Evolutionary conservation across 1,140 invertebrate genomes (phyloP).

Genomic region (Ceratitis capitata): DNA sequence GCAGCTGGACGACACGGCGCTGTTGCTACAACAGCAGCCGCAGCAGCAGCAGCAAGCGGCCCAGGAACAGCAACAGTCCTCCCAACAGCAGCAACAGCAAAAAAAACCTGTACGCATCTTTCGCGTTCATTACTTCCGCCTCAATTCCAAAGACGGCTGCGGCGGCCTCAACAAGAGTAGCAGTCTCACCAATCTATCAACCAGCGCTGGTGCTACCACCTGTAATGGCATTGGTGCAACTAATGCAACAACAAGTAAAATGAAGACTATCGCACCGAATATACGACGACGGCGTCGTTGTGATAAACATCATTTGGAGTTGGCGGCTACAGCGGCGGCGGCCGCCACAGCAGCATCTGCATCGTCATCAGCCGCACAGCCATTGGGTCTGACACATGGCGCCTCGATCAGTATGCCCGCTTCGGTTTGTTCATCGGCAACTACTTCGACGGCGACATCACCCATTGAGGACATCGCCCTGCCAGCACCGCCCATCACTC

Average conservation of each 20-base stretch:
- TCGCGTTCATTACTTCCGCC: slow-evolving; percentile 58
- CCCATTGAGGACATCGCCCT: slow-evolving; percentile 67
- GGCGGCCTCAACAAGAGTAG: neutral
- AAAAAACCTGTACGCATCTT: slow-evolving; percentile 57
- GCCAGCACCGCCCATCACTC: slow-evolving; percentile 73
- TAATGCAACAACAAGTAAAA: slow-evolving; percentile 59
- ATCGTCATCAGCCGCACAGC: neutral
- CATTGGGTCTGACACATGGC: slow-evolving; percentile 47
- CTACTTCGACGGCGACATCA: slow-evolving; percentile 64
- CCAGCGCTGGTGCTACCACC: slow-evolving; percentile 6
- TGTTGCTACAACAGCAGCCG: slow-evolving; percentile 49
- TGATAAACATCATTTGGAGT: slow-evolving; percentile 70
- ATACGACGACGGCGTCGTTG: slow-evolving; percentile 71
- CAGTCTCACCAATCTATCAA: slow-evolving; percentile 44
- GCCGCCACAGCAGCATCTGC: neutral
- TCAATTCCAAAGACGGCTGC: slow-evolving; percentile 60
- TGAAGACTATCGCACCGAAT: slow-evolving; percentile 75
- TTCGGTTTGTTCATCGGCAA: slow-evolving; percentile 50
- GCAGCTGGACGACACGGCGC: slow-evolving; percentile 45
- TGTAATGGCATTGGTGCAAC: neutral
- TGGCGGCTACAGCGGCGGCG: slow-evolving; percentile 62
- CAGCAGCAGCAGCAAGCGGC: slow-evolving; percentile 45
- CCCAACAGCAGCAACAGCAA: slow-evolving; percentile 46
- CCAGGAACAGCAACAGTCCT: slow-evolving; percentile 48
- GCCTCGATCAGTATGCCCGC: slow-evolving; percentile 46